phyloP scores from a whole-genome alignment of 1,140 invertebrate genomes.

The Periplaneta americana region DNA sequence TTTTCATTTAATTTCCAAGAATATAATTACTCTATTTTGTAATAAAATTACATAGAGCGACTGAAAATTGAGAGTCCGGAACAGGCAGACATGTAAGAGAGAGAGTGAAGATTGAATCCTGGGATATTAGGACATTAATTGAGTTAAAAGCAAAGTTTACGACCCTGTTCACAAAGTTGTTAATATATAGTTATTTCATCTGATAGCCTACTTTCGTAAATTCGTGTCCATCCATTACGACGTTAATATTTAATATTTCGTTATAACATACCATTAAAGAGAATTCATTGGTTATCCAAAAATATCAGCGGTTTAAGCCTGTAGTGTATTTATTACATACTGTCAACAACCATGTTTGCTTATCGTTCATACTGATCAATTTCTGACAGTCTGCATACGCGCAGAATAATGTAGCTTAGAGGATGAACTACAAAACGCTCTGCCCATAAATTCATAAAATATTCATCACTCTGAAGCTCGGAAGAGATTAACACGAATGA shows the following conservation, averaged over 20 bases:
- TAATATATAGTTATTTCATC: no score
- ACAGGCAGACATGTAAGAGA: no score
- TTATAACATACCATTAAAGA: neutral
- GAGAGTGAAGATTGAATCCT: no score
- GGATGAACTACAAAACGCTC: neutral
- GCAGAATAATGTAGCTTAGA: neutral
- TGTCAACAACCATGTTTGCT: neutral
- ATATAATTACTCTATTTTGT: no score
- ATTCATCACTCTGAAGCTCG: neutral
- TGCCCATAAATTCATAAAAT: neutral
- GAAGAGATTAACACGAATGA: neutral
- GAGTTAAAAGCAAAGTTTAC: no score
- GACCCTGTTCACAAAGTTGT: no score
- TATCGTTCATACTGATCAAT: neutral
- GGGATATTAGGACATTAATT: no score
- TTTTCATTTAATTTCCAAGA: no score
- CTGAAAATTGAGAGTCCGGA: no score
- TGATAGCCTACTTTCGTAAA: no score
- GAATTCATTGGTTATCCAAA: neutral
- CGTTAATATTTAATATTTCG: neutral
- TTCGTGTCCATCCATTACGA: no score
- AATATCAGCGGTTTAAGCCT: neutral
- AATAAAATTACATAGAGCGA: no score
- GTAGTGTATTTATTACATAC: neutral
- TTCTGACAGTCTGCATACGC: neutral